Percentiles rank a stretch among this genome's conserved stretches.
These are phyloP conservation scores for Plectropomus leopardus DNA, from an alignment of 2,113 vertebrate species.

Conservation along the genomic window DNA sequence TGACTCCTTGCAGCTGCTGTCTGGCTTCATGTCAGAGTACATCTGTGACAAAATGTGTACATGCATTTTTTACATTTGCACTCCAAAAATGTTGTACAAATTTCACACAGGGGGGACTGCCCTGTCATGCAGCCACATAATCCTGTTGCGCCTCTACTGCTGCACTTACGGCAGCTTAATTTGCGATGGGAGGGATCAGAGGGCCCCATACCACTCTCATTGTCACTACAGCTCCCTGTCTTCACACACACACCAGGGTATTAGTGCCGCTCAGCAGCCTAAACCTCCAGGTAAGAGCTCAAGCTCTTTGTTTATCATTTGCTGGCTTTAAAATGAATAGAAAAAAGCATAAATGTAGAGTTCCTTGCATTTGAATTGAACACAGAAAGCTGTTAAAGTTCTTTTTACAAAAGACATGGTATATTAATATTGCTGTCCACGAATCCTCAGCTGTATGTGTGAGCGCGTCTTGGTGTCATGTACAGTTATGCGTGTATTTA, in stretches of 20 bases:
- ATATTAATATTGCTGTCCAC: slow-evolving; percentile 8
- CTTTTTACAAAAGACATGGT: not conserved
- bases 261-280: slow-evolving; percentile 65
- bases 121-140: not conserved
- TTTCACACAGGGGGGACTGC: not conserved
- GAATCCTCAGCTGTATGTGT: slow-evolving; percentile 29
- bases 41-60: not conserved
- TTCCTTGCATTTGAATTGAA: not conserved
- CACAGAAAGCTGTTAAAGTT: slow-evolving; percentile 34
- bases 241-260: slow-evolving; percentile 39
- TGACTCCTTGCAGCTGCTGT: not conserved
- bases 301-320: slow-evolving; percentile 5
- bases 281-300: slow-evolving; percentile 72
- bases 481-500: slow-evolving; percentile 15
- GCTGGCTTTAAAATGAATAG: not conserved
- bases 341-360: too few species aligned
- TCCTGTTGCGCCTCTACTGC: slow-evolving; percentile 33
- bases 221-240: slow-evolving; percentile 58
- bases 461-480: slow-evolving; percentile 28
- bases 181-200: slow-evolving; percentile 61
- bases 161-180: slow-evolving; percentile 70
- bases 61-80: not conserved
- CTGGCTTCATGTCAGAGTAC: not conserved
- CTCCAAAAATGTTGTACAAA: slow-evolving; percentile 2
- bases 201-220: slow-evolving; percentile 53